Evolutionary conservation across 2,113 vertebrate genomes (phyloP), one percentile per base, ranked within the genome.

Genomic region (Epinephelus lanceolatus): DNA sequence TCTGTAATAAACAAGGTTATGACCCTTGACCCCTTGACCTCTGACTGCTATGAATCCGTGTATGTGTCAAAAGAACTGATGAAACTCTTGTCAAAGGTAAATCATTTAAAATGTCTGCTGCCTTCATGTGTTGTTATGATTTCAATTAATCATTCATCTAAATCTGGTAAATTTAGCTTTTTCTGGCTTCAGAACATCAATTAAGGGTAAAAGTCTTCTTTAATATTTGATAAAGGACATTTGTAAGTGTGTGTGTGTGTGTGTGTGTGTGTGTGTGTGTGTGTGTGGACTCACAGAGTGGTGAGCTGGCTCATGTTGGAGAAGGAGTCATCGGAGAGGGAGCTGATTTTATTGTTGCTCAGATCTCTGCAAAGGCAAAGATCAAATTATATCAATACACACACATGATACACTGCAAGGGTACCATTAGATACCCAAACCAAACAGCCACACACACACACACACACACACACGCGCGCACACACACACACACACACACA

Each of bases 301-400:
- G 98, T 99, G 81, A 99, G 98, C 87, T 99, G 98, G 91, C 96
- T 99, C 98, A 99, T 99, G 93, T 99, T 99, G 92, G 95, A 97
- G 92, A 99, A 99, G 80, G 98, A 98, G 9, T 97, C 97, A 13
- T 99, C 97, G 65, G 96, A 96, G 86, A 99, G 91, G 59, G 96
- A 97, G 85, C 95, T 97, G 95, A 99, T 99, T 94, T 96, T 97
- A 94, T 99, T 99, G 96, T 99, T 99, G 93, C 98, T 99, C 92
- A 99, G 93, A 78, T 99, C 98, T 0, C 98, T 99, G 95, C 68
- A 94, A 95, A 85, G 33, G 11, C 27, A 86, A 88, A 68, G 18
- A 65, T 90, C 25, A 78, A 51, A 23, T 66, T 7, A 0, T 27
- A 56, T 87, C 70, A 87, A 80, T 40, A 75, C 10, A 65, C 52